phyloP scores from a whole-genome alignment of 2,797 vertebrate species.

The Knipowitschia caucasica region DNA sequence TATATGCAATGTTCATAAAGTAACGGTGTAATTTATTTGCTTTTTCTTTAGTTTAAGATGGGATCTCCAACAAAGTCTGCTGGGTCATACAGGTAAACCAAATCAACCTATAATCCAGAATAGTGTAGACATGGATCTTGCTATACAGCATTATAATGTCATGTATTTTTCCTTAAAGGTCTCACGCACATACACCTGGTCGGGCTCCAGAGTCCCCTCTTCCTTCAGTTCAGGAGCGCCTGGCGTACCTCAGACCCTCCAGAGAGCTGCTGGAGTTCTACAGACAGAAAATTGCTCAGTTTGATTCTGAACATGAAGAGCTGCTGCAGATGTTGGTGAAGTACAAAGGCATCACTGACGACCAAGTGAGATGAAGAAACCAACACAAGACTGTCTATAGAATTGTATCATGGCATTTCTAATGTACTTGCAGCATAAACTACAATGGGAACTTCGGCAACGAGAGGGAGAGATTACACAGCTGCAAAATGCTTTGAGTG shows the following conservation, averaged over 20 bases:
- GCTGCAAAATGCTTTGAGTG: conserved; percentile 90
- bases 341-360: conserved; percentile 79
- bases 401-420: not conserved
- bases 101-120: not conserved
- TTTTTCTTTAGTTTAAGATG: conserved; percentile 54
- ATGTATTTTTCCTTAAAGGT: conserved; percentile 16
- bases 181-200: conserved; percentile 23
- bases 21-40: not conserved
- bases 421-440: conserved; percentile 78
- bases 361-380: conserved; percentile 77
- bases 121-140: conserved; percentile 9
- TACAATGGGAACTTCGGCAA: conserved; percentile 86
- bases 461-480: conserved; percentile 86
- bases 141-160: conserved; percentile 1
- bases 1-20: not conserved
- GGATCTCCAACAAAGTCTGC: conserved; percentile 58
- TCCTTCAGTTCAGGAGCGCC: conserved; percentile 81
- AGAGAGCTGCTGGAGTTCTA: conserved; percentile 91
- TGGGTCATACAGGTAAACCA: conserved; percentile 54
- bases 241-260: conserved; percentile 84
- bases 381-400: not conserved
- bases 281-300: conserved; percentile 86
- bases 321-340: conserved; percentile 84
- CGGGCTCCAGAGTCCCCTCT: conserved; percentile 76
- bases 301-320: conserved; percentile 87